Evolutionary conservation across 2,888 invertebrate species (phyloP).

Genomic region (Drosophila putrida): DNA sequence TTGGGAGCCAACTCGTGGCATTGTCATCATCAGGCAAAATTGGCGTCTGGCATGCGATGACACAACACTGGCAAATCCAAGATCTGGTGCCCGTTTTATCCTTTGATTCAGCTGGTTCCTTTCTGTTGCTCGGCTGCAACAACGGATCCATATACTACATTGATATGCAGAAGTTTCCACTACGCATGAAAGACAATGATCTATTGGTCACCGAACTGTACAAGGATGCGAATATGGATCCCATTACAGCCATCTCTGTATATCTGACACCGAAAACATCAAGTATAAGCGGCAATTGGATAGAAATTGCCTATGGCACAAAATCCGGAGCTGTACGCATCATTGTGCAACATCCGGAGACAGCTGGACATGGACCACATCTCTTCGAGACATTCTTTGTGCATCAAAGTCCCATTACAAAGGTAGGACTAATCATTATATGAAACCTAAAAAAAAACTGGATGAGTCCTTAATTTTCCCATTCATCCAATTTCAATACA

Average conservation of each 20-base stretch:
- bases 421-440: slow-evolving; percentile 86
- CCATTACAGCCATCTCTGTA: slow-evolving; percentile 98
- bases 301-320: slow-evolving; percentile 99
- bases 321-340: slow-evolving; percentile 97
- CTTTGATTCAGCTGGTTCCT: slow-evolving; percentile 98
- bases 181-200: slow-evolving; percentile 99
- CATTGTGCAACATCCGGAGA: slow-evolving; percentile 99
- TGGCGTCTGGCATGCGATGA: slow-evolving; percentile 99
- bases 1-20: slow-evolving; percentile 98
- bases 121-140: slow-evolving; percentile 96
- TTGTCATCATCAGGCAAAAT: slow-evolving; percentile 96
- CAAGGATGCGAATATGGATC: slow-evolving; percentile 96
- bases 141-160: slow-evolving; percentile 99
- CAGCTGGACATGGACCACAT: slow-evolving; percentile 99
- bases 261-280: slow-evolving; percentile 99
- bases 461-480: too few relatives aligned
- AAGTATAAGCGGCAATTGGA: slow-evolving; percentile 99
- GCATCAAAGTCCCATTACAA: slow-evolving; percentile 97
- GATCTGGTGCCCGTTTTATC: slow-evolving; percentile 98
- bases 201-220: slow-evolving; percentile 98
- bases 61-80: slow-evolving; percentile 99
- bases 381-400: slow-evolving; percentile 99
- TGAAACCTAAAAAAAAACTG: too few relatives aligned
- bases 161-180: slow-evolving; percentile 99
- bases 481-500: too few relatives aligned